Conservation (phyloP, 2,113 vertebrate species). For the Clarias batrachus region DNA sequence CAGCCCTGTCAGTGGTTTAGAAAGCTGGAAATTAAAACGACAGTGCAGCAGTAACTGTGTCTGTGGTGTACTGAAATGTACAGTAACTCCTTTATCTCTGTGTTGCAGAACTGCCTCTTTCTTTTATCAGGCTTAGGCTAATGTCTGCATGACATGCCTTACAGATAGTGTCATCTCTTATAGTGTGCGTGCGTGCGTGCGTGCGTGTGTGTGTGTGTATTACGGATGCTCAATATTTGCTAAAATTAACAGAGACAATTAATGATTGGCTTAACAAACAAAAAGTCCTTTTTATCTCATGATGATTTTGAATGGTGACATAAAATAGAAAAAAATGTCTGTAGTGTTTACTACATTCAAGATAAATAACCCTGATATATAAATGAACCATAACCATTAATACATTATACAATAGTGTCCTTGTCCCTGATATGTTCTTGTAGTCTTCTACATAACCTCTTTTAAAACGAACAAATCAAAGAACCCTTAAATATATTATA, state of each 20-base stretch:
- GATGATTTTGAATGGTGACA: neutral
- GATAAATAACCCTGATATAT: neutral
- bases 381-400: neutral
- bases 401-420: neutral
- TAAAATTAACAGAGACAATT: neutral
- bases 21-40: constrained; percentile 19
- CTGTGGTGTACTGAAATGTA: neutral
- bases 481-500: neutral
- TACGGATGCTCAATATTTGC: neutral
- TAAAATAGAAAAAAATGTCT: neutral
- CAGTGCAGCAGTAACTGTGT: neutral
- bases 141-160: neutral
- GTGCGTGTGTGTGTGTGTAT: neutral
- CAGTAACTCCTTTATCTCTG: neutral
- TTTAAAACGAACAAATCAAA: neutral
- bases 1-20: neutral
- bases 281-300: neutral
- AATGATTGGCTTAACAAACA: neutral
- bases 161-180: neutral
- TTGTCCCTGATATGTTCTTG: neutral
- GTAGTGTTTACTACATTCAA: neutral
- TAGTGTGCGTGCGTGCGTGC: too few species aligned
- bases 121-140: neutral
- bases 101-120: neutral
- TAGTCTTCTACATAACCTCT: neutral